These are phyloP conservation scores for Thyatira batis DNA, from an alignment of 2,888 invertebrate genomes.

Conservation along the genomic window DNA sequence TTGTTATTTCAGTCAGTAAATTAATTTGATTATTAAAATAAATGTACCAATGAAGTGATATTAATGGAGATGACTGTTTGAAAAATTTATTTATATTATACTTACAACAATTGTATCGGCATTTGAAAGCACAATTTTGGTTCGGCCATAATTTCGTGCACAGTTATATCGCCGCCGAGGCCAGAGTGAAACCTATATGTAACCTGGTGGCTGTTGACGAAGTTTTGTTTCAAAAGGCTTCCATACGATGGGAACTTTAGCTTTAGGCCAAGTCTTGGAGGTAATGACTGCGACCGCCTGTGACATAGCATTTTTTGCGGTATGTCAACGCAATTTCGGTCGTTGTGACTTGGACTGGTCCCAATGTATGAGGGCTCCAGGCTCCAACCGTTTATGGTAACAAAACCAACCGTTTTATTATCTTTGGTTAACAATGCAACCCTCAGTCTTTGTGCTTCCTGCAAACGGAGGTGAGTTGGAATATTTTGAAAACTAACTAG, in stretches of 20 bases:
- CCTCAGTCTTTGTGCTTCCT: slow-evolving; percentile 81
- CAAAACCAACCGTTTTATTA: slow-evolving; percentile 89
- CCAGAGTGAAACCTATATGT: slow-evolving; percentile 95
- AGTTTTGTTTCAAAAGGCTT: slow-evolving; percentile 86
- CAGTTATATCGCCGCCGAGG: slow-evolving; percentile 94
- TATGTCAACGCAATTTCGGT: slow-evolving; percentile 65
- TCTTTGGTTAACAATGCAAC: slow-evolving; percentile 83
- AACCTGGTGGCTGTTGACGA: slow-evolving; percentile 87
- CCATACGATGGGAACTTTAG: slow-evolving; percentile 91
- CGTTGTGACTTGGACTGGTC: slow-evolving; percentile 86
- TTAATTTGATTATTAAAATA: no score
- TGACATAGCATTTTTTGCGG: slow-evolving; percentile 67
- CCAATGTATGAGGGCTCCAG: slow-evolving; percentile 89
- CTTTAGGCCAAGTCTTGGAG: slow-evolving; percentile 90
- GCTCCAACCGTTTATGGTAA: slow-evolving; percentile 93
- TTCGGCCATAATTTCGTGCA: slow-evolving; percentile 96
- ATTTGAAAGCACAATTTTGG: slow-evolving; percentile 92
- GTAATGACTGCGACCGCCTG: slow-evolving; percentile 91
- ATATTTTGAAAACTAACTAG: background rate
- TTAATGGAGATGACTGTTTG: no score
- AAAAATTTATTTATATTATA: slow-evolving; percentile 34
- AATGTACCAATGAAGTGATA: no score
- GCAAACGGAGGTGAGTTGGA: slow-evolving; percentile 5
- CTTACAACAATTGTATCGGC: slow-evolving; percentile 94
- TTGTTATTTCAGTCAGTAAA: no score